Base-by-base conservation (phyloP, 2,888 invertebrate species). In the Isotomurus palustris region DNA sequence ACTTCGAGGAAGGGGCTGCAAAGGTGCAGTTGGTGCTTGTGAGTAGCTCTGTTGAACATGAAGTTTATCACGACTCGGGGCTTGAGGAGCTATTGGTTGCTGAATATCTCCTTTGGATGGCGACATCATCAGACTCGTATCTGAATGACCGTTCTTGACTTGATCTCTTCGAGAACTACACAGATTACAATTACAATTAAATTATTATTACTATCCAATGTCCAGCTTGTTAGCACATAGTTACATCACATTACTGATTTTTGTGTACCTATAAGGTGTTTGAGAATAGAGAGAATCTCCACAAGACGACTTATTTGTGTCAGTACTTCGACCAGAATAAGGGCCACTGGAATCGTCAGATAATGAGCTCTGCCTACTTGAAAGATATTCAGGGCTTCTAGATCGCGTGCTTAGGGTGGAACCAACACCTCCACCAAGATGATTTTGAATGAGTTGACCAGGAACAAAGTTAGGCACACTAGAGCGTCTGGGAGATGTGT, bases 1-100 rank as follows among this genome's bases (percentile, higher is more conserved):
- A 57, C 67, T 69, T 51, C 75, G 73, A 40, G 74, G 74, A 29
- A 74, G 71, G 25, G 78, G 76, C 38, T 75, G 81, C 79, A 45
- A 75, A 73, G 44, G 75, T 74, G 27, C 74, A 74, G 74, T 50
- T 64, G 64, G 57, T 53, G 56, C 44, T 35, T 63, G 40, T 32
- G 70, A 47, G 24, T 62, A 53, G 38, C 60, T 58, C 56, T 56
- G 53, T 24, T 38, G 53, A 52, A 44, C 43, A 21, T 36, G 10
- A 41, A 35, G 22, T 21, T 22, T 17, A 47, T 47, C 47, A 27
- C 47, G 27, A 47, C 3, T 47, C 14, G 27, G 47, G 12, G 47
- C 5, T 19, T 28, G 47, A 47, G 47, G 29, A n/a, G 27, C 35
- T n/a, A n/a, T n/a, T 14, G 28, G 41, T 43, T 56, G 55, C 19